phyloP scores from a whole-genome alignment of 2,797 vertebrate species.

The Steatocranus sp. region DNA sequence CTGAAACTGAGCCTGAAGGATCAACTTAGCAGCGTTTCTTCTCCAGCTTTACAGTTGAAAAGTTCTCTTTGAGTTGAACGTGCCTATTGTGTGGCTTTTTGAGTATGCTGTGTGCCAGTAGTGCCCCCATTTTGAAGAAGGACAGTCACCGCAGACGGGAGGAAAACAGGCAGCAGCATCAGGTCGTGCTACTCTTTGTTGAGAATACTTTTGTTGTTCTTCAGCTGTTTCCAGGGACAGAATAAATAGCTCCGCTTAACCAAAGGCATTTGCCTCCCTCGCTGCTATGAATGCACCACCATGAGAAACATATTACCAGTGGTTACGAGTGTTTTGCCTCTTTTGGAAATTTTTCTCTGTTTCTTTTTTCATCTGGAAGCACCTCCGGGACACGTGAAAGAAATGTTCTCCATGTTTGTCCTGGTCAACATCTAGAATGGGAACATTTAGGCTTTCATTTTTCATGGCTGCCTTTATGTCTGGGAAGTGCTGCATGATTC shows the following conservation, averaged over 20 bases:
- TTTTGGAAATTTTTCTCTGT: slow-evolving; percentile 23
- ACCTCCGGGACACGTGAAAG: slow-evolving; percentile 33
- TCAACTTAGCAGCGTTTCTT: slow-evolving; percentile 30
- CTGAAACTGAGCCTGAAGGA: slow-evolving; percentile 41
- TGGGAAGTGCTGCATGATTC: background rate
- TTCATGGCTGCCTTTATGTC: background rate
- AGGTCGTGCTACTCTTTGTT: slow-evolving; percentile 48
- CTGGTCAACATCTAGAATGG: background rate
- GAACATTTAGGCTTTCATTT: background rate
- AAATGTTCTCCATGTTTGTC: slow-evolving; percentile 21
- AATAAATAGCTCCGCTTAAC: slow-evolving; percentile 68
- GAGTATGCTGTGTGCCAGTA: slow-evolving; percentile 2
- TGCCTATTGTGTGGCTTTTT: slow-evolving; percentile 38
- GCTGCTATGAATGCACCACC: slow-evolving; percentile 46
- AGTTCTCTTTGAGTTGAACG: slow-evolving; percentile 31
- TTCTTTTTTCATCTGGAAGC: slow-evolving; percentile 23
- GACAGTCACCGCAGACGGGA: slow-evolving; percentile 32
- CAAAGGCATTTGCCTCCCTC: slow-evolving; percentile 65
- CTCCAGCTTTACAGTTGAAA: slow-evolving; percentile 45
- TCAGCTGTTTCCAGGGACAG: slow-evolving; percentile 53
- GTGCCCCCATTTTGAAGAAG: slow-evolving; percentile 21
- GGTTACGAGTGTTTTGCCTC: slow-evolving; percentile 46
- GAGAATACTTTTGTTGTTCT: slow-evolving; percentile 61
- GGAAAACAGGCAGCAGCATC: slow-evolving; percentile 39
- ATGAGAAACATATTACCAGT: slow-evolving; percentile 68